phyloP scores from a whole-genome alignment of 2,113 vertebrate genomes.

The Agapornis roseicollis region DNA sequence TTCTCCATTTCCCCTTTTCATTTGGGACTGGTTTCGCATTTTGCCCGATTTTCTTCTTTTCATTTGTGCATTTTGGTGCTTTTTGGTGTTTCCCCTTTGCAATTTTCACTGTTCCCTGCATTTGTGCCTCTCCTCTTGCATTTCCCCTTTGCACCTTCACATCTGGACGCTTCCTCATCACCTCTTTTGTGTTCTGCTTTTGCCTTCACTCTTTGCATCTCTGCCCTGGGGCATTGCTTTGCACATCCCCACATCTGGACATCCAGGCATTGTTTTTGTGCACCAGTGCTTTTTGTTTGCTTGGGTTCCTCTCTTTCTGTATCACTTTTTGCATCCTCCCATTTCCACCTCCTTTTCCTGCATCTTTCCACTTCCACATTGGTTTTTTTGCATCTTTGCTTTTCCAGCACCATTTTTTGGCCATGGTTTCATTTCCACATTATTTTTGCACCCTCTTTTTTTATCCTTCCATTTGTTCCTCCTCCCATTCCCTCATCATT shows the following conservation, averaged over 20 bases:
- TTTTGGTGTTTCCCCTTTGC: background rate
- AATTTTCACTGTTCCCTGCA: fast-evolving
- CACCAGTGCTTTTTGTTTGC: background rate
- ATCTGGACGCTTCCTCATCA: fast-evolving
- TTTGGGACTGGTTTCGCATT: background rate
- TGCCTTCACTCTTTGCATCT: background rate
- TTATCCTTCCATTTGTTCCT: background rate
- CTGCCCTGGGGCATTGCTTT: background rate
- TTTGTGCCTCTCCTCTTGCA: background rate
- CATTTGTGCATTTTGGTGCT: background rate
- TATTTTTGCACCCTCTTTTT: background rate
- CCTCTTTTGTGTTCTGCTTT: background rate
- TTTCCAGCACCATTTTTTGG: fast-evolving
- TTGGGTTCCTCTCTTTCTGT: background rate
- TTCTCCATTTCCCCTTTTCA: background rate
- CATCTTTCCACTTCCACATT: background rate
- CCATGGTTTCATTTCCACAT: fast-evolving
- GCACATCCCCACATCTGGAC: background rate
- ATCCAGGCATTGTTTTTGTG: background rate
- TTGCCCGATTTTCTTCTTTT: background rate
- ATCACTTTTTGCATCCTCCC: background rate
- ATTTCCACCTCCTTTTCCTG: background rate
- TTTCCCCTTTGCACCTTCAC: background rate
- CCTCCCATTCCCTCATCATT: fast-evolving
- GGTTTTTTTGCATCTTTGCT: background rate